These are phyloP conservation scores for Rhagium mordax DNA, from an alignment of 2,888 invertebrate genomes.

Conservation along the genomic window DNA sequence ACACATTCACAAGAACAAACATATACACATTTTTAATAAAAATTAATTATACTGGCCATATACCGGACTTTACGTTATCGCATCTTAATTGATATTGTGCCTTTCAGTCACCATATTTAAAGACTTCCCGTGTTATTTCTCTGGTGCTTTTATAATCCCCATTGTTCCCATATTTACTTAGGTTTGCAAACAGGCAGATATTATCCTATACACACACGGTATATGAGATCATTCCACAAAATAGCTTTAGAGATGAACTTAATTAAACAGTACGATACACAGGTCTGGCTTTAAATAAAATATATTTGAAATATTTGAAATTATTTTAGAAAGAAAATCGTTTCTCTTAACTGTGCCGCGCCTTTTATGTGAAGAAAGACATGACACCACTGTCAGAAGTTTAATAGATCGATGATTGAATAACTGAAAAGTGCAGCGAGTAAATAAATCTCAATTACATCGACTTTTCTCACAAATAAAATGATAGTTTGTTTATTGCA, in stretches of 20 bases:
- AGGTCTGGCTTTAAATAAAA: background rate
- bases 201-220: conserved; percentile 18
- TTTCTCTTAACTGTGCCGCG: too few relatives aligned
- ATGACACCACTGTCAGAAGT: too few relatives aligned
- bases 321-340: too few relatives aligned
- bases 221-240: conserved; percentile 5
- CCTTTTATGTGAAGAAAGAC: too few relatives aligned
- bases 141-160: background rate
- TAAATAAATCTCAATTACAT: too few relatives aligned
- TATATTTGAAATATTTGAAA: too few relatives aligned
- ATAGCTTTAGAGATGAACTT: conserved; percentile 11
- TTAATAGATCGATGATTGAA: too few relatives aligned
- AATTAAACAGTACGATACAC: conserved; percentile 1
- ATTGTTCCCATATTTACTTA: conserved; percentile 19
- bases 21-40: too few relatives aligned
- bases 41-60: background rate
- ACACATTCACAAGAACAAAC: too few relatives aligned
- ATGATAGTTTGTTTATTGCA: too few relatives aligned
- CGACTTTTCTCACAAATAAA: too few relatives aligned
- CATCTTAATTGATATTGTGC: background rate
- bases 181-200: conserved; percentile 1
- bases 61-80: background rate
- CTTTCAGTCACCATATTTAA: background rate
- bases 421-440: too few relatives aligned
- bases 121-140: background rate